phyloP scores from a whole-genome alignment of 2,113 vertebrate species.

The Myiozetetes cayanensis region DNA sequence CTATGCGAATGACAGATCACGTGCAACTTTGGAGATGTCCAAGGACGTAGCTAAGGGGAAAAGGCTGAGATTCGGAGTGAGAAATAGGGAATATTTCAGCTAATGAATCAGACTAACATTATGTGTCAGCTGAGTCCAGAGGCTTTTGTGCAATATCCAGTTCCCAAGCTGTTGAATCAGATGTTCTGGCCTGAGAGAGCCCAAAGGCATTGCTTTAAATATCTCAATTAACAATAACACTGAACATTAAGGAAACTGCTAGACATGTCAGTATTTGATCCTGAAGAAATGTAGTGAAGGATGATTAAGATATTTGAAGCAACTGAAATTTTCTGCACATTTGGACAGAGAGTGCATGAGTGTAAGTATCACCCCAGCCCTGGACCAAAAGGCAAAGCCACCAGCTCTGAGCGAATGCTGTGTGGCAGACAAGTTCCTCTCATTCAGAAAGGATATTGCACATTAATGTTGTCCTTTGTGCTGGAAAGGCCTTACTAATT shows the following conservation, averaged over 20 bases:
- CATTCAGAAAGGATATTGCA: not conserved
- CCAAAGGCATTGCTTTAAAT: constrained; percentile 60
- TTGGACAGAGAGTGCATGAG: not conserved
- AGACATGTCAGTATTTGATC: not conserved
- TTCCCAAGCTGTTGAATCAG: constrained; percentile 44
- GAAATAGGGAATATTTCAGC: constrained; percentile 17
- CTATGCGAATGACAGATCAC: not conserved
- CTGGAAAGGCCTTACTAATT: not conserved
- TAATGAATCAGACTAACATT: constrained; percentile 42
- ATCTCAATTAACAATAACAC: constrained; percentile 52
- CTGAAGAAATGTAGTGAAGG: not conserved
- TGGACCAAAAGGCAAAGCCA: not conserved
- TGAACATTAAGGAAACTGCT: constrained; percentile 16
- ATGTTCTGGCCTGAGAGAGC: constrained; percentile 28
- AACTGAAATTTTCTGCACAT: not conserved
- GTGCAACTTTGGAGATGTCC: not conserved
- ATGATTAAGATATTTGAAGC: not conserved
- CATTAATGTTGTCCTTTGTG: not conserved
- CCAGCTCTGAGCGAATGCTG: not conserved
- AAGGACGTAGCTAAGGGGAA: not conserved
- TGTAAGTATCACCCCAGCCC: not conserved
- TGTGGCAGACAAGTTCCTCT: not conserved
- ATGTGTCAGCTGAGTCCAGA: constrained; percentile 44
- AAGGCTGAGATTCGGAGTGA: not conserved
- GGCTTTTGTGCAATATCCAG: constrained; percentile 8